Conservation (phyloP, 2,797 vertebrate genomes). For the Huso huso region DNA sequence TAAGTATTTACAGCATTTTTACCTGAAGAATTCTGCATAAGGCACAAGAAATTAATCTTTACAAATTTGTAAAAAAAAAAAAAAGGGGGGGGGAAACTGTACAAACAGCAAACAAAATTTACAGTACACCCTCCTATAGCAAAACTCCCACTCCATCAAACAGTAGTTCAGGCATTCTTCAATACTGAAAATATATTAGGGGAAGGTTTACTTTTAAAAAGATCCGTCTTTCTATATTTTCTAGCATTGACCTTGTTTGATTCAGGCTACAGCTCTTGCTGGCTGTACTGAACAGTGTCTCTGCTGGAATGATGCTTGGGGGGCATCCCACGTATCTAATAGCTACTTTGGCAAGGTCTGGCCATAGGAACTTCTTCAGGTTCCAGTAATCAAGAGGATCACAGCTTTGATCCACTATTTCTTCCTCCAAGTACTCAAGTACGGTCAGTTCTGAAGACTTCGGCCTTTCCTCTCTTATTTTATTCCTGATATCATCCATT, state of each 20-base stretch:
- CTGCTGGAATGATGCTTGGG: conserved; percentile 85
- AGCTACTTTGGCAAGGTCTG: conserved; percentile 83
- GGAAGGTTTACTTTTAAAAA: conserved; percentile 98
- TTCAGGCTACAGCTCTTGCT: conserved; percentile 74
- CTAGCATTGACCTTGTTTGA: conserved; percentile 79
- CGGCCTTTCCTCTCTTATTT: conserved; percentile 70
- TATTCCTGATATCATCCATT: conserved; percentile 79
- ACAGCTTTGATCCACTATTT: conserved; percentile 95
- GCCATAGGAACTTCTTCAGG: conserved; percentile 89
- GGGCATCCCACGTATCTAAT: conserved; percentile 91
- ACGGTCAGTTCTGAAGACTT: conserved; percentile 82
- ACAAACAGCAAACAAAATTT: conserved; percentile 49
- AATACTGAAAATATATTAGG: conserved; percentile 97
- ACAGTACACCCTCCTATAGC: conserved; percentile 61
- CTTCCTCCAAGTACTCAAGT: conserved; percentile 90
- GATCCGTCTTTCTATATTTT: conserved; percentile 92
- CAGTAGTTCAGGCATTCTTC: conserved; percentile 66
- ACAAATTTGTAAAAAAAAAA: conserved; percentile 40
- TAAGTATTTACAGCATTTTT: conserved; percentile 78
- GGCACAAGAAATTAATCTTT: conserved; percentile 79
- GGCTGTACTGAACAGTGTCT: conserved; percentile 87
- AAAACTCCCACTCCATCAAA: conserved; percentile 43
- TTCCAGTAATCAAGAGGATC: conserved; percentile 97
- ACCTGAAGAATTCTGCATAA: conserved; percentile 93
- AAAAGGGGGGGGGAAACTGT: conserved; percentile 23